Percentiles rank a stretch among this genome's conserved stretches.
Evolutionary conservation across 1,140 invertebrate genomes (phyloP).

Genomic region (Pseudachorutes palmiensis): DNA sequence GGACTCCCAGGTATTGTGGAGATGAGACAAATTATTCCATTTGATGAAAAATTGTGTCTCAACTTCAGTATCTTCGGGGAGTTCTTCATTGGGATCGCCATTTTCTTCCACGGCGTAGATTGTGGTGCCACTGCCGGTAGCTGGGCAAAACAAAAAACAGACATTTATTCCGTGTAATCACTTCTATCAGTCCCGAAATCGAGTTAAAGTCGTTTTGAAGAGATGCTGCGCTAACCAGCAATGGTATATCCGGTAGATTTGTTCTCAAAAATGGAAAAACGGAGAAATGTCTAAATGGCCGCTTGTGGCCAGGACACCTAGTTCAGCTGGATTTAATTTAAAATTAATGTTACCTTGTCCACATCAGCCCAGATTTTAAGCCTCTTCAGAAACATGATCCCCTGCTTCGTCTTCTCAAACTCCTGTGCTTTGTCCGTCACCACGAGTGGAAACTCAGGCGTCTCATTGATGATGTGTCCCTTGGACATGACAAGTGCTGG

Average conservation of each 20-base stretch:
- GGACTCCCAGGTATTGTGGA: slow-evolving; percentile 99
- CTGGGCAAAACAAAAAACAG: too few relatives aligned
- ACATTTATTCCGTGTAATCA: too few relatives aligned
- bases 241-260: too few relatives aligned
- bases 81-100: slow-evolving; percentile 72
- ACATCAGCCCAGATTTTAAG: slow-evolving; percentile 96
- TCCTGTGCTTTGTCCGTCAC: slow-evolving; percentile 93
- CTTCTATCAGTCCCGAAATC: too few relatives aligned
- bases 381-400: slow-evolving; percentile 80
- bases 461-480: slow-evolving; percentile 88
- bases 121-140: too few relatives aligned
- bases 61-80: slow-evolving; percentile 52
- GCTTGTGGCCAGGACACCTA: too few relatives aligned
- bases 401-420: slow-evolving; percentile 94
- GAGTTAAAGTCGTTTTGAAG: too few relatives aligned
- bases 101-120: slow-evolving; percentile 92
- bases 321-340: too few relatives aligned
- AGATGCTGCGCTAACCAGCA: too few relatives aligned
- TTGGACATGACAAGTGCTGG: slow-evolving; percentile 95
- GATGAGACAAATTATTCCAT: slow-evolving; percentile 99
- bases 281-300: too few relatives aligned
- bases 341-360: slow-evolving; percentile 86
- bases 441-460: slow-evolving; percentile 92
- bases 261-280: too few relatives aligned
- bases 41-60: slow-evolving; percentile 94